Evolutionary conservation across 1,140 invertebrate genomes (phyloP).

Genomic region (Condylostylus longicornis): DNA sequence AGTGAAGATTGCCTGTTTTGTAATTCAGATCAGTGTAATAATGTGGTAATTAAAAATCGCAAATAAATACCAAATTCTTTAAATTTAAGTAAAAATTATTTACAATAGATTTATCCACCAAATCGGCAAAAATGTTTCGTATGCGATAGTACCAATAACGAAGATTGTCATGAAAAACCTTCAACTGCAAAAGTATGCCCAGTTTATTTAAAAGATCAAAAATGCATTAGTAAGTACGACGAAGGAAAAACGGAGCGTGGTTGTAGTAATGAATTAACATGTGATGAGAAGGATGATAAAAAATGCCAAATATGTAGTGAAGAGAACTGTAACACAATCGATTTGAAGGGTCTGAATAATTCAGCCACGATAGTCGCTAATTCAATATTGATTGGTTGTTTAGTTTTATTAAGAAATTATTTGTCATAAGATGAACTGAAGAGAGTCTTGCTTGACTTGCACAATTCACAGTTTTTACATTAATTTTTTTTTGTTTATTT

Average conservation of each 20-base stretch:
- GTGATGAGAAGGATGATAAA: not conserved
- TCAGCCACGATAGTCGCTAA: too few relatives aligned
- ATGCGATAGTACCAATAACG: not conserved
- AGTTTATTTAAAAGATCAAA: not conserved
- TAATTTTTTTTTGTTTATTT: too few relatives aligned
- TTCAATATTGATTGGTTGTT: too few relatives aligned
- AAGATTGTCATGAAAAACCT: not conserved
- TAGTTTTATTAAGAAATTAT: not conserved
- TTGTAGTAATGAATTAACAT: not conserved
- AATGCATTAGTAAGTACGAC: not conserved
- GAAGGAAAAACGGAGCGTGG: not conserved
- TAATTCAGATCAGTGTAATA: too few relatives aligned
- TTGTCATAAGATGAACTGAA: not conserved
- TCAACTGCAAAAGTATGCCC: not conserved
- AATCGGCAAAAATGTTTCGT: not conserved
- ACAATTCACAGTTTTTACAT: too few relatives aligned
- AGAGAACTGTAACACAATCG: not conserved
- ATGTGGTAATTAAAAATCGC: too few relatives aligned
- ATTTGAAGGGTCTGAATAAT: not conserved
- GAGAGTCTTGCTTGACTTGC: too few relatives aligned
- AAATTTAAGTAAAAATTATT: too few relatives aligned
- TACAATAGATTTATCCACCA: not conserved
- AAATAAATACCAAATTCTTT: too few relatives aligned
- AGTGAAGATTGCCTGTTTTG: too few relatives aligned
- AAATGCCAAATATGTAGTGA: not conserved